Percentiles rank a stretch among this genome's conserved stretches.
These are phyloP conservation scores for Panagrolaimus sp. DNA, from an alignment of 1,140 invertebrate species.

Conservation along the genomic window DNA sequence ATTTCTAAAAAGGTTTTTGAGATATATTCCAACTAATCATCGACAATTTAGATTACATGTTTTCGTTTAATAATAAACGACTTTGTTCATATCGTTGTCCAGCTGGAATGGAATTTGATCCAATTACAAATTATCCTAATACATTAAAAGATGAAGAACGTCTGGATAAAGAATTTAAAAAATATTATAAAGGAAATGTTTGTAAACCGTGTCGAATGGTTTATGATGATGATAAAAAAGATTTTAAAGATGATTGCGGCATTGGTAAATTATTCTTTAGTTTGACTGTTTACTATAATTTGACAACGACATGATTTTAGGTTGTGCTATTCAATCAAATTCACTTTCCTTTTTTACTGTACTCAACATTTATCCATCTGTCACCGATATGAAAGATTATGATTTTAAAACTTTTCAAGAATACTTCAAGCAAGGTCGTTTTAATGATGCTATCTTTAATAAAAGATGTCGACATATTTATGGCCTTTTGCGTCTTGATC, in stretches of 20 bases:
- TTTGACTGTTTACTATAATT: too few relatives aligned
- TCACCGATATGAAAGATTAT: not conserved
- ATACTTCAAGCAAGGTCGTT: not conserved
- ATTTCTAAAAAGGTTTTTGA: not conserved
- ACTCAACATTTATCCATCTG: not conserved
- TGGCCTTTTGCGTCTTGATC: not conserved
- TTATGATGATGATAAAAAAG: not conserved
- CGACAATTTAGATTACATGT: constrained; percentile 19
- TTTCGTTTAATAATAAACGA: not conserved
- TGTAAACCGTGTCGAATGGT: constrained; percentile 4
- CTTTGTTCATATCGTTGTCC: constrained; percentile 2
- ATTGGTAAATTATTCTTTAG: not conserved
- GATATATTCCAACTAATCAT: too few relatives aligned
- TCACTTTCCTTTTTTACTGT: not conserved
- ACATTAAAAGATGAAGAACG: not conserved
- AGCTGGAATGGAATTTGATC: constrained; percentile 9
- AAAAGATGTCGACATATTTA: constrained; percentile 1
- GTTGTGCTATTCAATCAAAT: not conserved
- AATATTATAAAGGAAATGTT: not conserved
- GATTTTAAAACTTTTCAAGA: not conserved
- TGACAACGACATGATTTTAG: too few relatives aligned
- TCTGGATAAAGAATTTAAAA: not conserved
- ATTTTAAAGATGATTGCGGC: constrained; percentile 1
- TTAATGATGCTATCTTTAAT: not conserved
- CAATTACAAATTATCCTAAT: not conserved